phyloP scores from a whole-genome alignment of 2,113 vertebrate species.

The Leucopternis melanops region DNA sequence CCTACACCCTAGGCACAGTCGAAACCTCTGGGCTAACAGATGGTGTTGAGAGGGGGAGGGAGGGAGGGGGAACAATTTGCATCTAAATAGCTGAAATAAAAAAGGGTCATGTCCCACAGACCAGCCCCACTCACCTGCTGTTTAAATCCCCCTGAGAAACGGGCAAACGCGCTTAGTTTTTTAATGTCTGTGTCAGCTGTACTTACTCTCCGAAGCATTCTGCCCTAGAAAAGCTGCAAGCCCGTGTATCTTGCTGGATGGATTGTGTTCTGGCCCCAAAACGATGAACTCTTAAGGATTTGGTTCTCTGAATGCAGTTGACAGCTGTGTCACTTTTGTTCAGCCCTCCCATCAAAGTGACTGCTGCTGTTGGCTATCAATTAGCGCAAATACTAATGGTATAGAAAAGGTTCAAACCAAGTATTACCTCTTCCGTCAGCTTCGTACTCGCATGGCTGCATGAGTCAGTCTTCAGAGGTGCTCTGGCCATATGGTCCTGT shows the following conservation, averaged over 20 bases:
- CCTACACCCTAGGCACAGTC: neutral
- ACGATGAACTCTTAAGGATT: neutral
- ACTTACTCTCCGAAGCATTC: neutral
- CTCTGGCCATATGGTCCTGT: neutral
- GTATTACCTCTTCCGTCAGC: neutral
- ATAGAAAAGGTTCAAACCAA: neutral
- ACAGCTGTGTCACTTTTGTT: neutral
- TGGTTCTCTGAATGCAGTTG: neutral
- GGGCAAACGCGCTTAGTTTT: rapidly evolving
- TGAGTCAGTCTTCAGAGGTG: neutral
- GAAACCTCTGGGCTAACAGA: constrained; percentile 58
- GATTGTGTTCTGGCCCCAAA: neutral
- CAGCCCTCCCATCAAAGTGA: neutral
- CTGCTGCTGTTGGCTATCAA: neutral
- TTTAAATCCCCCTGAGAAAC: constrained; percentile 63
- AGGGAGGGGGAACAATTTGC: constrained; percentile 31
- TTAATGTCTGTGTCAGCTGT: neutral
- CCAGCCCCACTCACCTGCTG: constrained; percentile 58
- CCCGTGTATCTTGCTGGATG: neutral
- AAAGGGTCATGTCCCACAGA: constrained; percentile 23
- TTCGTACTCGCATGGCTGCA: rapidly evolving
- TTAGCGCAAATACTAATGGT: neutral
- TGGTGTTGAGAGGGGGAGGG: constrained; percentile 23
- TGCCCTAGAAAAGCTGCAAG: neutral
- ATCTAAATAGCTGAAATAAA: constrained; percentile 58